Percentiles rank a stretch among this genome's conserved stretches.
Conservation (phyloP, 2,888 invertebrate species). For the Phaedon cochleariae region DNA sequence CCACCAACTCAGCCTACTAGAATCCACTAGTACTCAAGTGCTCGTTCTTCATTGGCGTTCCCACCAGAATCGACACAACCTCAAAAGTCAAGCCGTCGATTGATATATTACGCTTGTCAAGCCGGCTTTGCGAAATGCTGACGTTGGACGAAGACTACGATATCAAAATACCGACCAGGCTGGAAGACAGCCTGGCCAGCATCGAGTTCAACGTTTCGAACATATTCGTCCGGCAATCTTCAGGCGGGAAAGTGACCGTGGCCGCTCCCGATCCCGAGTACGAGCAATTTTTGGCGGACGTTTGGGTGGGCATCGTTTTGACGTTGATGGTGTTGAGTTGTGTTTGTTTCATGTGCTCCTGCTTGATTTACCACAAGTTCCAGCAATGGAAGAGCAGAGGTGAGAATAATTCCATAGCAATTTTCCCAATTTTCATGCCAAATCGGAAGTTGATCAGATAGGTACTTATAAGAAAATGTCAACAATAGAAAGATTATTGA, state of each 20-base stretch:
- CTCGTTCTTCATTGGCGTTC: neutral
- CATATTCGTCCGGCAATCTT: constrained; percentile 33
- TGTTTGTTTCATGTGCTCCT: constrained; percentile 71
- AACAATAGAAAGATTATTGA: no score
- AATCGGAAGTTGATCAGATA: no score
- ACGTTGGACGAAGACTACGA: constrained; percentile 40
- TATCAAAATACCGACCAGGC: constrained; percentile 33
- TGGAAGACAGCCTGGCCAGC: constrained; percentile 31
- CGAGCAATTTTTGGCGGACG: constrained; percentile 68
- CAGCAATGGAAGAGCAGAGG: constrained; percentile 71
- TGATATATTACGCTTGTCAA: no score
- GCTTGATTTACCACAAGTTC: constrained; percentile 71
- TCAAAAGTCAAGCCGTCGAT: no score
- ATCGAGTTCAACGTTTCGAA: constrained; percentile 41
- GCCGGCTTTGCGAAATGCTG: constrained; percentile 31
- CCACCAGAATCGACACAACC: no score
- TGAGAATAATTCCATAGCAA: neutral
- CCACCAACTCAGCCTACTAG: no score
- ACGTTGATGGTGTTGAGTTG: constrained; percentile 70
- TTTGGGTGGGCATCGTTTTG: constrained; percentile 71
- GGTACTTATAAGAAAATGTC: no score
- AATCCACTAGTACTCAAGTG: no score
- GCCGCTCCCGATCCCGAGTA: constrained; percentile 65
- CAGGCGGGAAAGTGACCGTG: constrained; percentile 30
- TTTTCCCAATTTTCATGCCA: no score